Evolutionary conservation across 2,797 vertebrate genomes (phyloP), one percentile per base, ranked within the genome.

Genomic region (Lycodopsis pacificus): DNA sequence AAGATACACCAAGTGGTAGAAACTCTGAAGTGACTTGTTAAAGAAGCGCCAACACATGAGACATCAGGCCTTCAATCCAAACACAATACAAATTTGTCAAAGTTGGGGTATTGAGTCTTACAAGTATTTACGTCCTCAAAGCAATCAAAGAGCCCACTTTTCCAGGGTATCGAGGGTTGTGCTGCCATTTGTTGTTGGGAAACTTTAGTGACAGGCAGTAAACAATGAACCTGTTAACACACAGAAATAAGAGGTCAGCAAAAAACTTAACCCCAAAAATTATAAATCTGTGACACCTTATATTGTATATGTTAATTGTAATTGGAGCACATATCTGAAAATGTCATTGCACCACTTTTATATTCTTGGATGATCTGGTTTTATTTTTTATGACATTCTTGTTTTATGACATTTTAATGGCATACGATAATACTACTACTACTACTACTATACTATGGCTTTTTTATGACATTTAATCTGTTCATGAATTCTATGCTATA

Each of bases 141-240:
- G 77, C 91, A 92, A 68, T 91, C 88, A 0, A 2, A 73, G 20
- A 92, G 69, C 1, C n/a, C 65, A 14, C 20, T 74, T 20, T 22
- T 0, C 91, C 91, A 92, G 0, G 77, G 67, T 14, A 0, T 12
- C 42, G n/a, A 0, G 0, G 57, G 15, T 3, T 19, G 1, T 19
- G 1, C 2, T 3, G 20, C 63, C 80, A 69, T 72, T 13, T 8
- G 1, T 27, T 20, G 40, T 30, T 51, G 22, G 30, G 5, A 32
- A 32, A 32, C 30, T 32, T 32, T 0, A 56, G 56, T 13, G 38
- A 36, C 17, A 22, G 22, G 27, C 9, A 0, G 4, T 65, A 8
- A 80, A 46, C 2, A 19, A 17, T 22, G n/a, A 77, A 77, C 1
- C 76, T 74, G 54, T 30, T 19, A 11, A 63, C 1, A 15, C 2